Evolutionary conservation across 1,140 invertebrate species (phyloP), one percentile per base, ranked within the genome.

Genomic region (Drosophila pectinifera): DNA sequence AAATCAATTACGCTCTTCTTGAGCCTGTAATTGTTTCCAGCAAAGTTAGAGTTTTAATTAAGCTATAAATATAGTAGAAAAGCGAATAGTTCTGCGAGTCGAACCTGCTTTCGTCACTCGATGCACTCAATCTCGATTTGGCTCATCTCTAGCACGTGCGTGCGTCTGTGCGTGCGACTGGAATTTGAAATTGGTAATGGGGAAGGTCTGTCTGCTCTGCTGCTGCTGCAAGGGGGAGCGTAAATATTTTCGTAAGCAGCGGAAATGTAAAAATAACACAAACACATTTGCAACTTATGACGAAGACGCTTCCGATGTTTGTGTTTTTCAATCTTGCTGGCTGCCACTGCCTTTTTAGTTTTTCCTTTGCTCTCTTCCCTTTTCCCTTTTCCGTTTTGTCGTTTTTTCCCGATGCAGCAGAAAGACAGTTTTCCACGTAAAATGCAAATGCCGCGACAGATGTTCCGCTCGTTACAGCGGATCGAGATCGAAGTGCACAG

Each of bases 181-280:
- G 82, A 85, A 85, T 78, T 75, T 70, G 18, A 42, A 67, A 53
- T 85, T 59, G 56, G 64, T 51, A 70, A 58, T 72, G 46, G 49
- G 55, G 55, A 63, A 54, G 55, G 46, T 65, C 43, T 43, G 59
- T 51, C 49, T 51, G 48, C 28, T 51, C 22, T 24, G 41, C 16
- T 42, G 36, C 36, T 38, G 20, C 42, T 20, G 61, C 61, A 20
- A 49, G 41, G 56, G 56, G 43, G 61, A 57, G 61, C 64, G 51
- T 81, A 80, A 86, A 85, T 89, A 83, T 88, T 88, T 88, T 82
- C 75, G 72, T 88, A 77, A 83, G 83, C 84, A 89, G 73, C 84
- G 84, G 84, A 89, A 80, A 89, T 89, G 84, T 89, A 80, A 89
- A 89, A 89, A 89, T 89, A 89, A 89, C 84, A 84, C 83, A 65